Percentiles rank a stretch among this genome's conserved stretches.
Evolutionary conservation across 2,113 vertebrate genomes (phyloP).

Genomic region (Erythrocebus patas): DNA sequence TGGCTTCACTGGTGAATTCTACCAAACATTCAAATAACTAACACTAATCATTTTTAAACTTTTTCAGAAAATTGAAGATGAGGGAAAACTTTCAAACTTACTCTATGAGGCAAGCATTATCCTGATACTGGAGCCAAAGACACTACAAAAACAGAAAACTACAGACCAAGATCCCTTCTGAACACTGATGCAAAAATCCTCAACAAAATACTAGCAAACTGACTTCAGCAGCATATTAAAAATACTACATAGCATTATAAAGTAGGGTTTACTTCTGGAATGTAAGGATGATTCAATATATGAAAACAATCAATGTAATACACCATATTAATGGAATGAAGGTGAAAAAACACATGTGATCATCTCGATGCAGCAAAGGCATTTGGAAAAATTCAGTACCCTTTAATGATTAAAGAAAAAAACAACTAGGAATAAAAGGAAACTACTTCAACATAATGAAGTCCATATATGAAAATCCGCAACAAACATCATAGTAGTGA

Average conservation of each 20-base stretch:
- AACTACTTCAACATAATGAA: neutral
- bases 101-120: no score
- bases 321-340: neutral
- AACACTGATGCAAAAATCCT: no score
- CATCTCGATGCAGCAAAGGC: neutral
- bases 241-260: neutral
- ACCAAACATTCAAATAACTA: no score
- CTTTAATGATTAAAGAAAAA: neutral
- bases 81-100: no score
- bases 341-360: neutral
- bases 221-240: neutral
- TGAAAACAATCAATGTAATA: neutral
- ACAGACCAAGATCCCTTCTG: no score
- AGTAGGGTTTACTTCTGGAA: neutral
- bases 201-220: no score
- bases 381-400: neutral
- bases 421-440: neutral
- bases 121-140: no score
- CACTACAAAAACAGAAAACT: no score
- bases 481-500: neutral
- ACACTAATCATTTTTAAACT: no score
- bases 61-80: no score
- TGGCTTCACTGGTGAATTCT: no score
- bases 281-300: neutral
- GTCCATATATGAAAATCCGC: neutral